Evolutionary conservation across 2,888 invertebrate species (phyloP), one percentile per base, ranked within the genome.

Genomic region (Chrysotoxum bicinctum): DNA sequence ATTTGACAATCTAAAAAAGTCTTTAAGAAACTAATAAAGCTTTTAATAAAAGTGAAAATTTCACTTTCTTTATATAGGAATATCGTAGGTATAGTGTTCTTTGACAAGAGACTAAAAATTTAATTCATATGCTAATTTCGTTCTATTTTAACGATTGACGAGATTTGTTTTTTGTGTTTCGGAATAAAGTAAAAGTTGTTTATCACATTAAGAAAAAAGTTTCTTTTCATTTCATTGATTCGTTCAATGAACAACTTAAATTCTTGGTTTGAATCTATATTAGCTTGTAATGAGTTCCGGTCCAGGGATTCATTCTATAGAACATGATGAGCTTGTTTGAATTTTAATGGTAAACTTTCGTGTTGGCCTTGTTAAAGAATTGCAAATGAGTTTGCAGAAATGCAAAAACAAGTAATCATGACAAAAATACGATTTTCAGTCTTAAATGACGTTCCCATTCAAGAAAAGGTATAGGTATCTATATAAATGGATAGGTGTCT

Each of bases 131-230:
- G 83, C 64, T 21, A 83, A 83, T 83, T 74, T 78, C 21, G 78
- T n/a, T 62, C 83, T 40, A 83, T 60, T 78, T 83, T 35, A n/a
- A 9, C 40, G 2, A 35, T 23, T 21, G 23, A 62, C 40, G 56
- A 83, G 60, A 62, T 83, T 83, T 83, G 12, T 83, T 9, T 32
- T 35, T 16, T 72, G 30, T 72, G 30, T 72, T 72, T 68, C 50
- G 10, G 43, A 66, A 73, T 83, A 56, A 83, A 78, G 83, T 83
- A 83, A 83, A 83, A 78, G 83, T 83, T 62, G 23, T 21, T 52
- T 40, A 9, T 43, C 9, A 12, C n/a, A 35, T 43, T 32, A 45
- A 23, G 30, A 66, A 62, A 26, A 45, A 70, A 60, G 43, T 73
- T 40, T 60, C 32, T 21, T 45, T 35, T 56, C 48, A 10, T 30